These are phyloP conservation scores for Sycobia sp. DNA, from an alignment of 1,140 invertebrate genomes.

Conservation along the genomic window DNA sequence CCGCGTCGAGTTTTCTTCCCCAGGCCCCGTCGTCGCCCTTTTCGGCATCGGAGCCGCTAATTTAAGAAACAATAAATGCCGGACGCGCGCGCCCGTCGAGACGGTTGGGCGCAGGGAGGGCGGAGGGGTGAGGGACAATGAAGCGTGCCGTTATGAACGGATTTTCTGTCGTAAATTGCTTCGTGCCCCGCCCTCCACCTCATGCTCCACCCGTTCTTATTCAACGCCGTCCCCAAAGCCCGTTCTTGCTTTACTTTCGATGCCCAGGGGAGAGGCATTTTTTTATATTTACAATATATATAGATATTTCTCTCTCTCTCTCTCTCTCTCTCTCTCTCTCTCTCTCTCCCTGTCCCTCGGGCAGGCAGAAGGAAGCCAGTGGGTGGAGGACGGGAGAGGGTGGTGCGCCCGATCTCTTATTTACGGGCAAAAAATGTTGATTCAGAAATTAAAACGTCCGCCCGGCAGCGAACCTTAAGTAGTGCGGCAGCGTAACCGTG, in stretches of 20 bases:
- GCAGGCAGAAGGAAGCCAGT: too few relatives aligned
- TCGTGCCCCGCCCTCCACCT: background rate
- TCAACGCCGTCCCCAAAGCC: background rate
- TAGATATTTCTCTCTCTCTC: too few relatives aligned
- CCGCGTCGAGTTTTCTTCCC: background rate
- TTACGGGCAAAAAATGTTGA: conserved; percentile 32
- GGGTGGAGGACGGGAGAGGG: too few relatives aligned
- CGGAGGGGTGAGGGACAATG: too few relatives aligned
- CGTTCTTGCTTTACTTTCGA: conserved; percentile 2
- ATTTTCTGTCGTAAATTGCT: conserved; percentile 31
- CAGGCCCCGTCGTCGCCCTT: conserved; percentile 17
- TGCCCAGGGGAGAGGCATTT: background rate
- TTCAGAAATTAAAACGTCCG: conserved; percentile 29
- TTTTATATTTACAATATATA: too few relatives aligned
- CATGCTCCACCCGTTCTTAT: background rate
- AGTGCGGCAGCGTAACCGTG: background rate
- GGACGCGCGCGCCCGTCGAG: too few relatives aligned
- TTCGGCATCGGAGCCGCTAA: conserved; percentile 20
- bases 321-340: conserved; percentile 12
- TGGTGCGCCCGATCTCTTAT: conserved; percentile 1
- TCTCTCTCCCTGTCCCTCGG: background rate
- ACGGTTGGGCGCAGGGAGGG: too few relatives aligned
- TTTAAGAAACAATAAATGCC: conserved; percentile 36
- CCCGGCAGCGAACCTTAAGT: too few relatives aligned
- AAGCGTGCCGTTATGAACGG: conserved; percentile 26